Percentiles rank a stretch among this genome's conserved stretches.
Evolutionary conservation across 2,113 vertebrate species (phyloP).

Genomic region (Amazona guildingii): DNA sequence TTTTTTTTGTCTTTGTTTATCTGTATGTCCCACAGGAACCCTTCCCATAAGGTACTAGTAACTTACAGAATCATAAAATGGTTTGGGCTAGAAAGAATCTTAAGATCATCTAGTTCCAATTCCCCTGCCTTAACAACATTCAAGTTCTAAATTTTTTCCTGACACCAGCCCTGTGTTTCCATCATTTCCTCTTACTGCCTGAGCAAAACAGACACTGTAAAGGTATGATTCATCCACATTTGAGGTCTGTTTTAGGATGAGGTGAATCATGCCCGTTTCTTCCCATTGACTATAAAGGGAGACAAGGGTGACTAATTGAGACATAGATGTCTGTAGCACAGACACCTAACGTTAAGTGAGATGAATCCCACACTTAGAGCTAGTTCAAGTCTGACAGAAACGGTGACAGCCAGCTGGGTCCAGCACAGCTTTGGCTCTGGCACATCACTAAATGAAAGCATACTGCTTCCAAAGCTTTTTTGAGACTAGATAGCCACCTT

Average conservation of each 20-base stretch:
- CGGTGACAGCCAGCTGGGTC: not conserved
- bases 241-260: conserved; percentile 20
- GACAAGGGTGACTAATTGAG: conserved; percentile 33
- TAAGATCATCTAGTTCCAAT: not conserved
- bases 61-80: not conserved
- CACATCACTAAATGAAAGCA: not conserved
- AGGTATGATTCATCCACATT: conserved; percentile 32
- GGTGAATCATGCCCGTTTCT: conserved; percentile 34
- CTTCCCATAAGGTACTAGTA: not conserved
- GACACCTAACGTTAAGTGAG: not conserved
- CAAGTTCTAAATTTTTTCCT: not conserved
- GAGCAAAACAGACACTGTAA: not conserved
- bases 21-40: not conserved
- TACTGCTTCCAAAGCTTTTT: not conserved
- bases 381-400: not conserved
- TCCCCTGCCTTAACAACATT: not conserved
- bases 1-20: not conserved
- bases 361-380: not conserved
- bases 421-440: conserved; percentile 4
- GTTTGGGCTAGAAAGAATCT: not conserved
- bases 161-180: not conserved
- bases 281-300: conserved; percentile 16
- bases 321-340: conserved; percentile 10
- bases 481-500: not conserved
- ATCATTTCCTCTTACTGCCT: not conserved